Base-by-base conservation (phyloP, 1,140 invertebrate species). In the Drosophila jambulina region DNA sequence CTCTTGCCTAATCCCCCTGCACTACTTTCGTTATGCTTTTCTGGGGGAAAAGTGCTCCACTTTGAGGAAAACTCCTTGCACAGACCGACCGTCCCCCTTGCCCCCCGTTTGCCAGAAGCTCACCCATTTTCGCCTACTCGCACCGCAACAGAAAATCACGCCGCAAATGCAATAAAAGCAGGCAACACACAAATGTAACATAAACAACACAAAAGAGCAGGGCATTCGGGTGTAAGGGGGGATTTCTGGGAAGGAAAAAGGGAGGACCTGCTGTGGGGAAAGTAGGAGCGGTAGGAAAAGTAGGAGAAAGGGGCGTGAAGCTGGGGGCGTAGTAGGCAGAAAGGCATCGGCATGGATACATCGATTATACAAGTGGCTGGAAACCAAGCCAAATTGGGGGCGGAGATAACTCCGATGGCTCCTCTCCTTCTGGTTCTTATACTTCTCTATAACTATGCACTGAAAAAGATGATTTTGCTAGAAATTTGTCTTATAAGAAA, bases 301-400 rank as follows among this genome's bases (percentile, higher is more conserved):
- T 29, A 27, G 25, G 23, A 48, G 46, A 27, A 21, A 48, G 29
- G 29, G 75, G 45, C 36, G 45, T 65, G 54, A 17, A 38, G 32
- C 67, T 21, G 12, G 54, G 45, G 54, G 61, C 32, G 83, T 34
- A 36, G 69, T 83, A 80, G 83, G 83, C 79, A 65, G 65, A 54
- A 80, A 67, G 65, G 82, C 67, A 87, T 80, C 72, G 65, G 72
- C 83, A 78, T 88, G 85, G 85, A 85, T 90, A 88, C 85, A 88
- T 88, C 75, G 85, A 88, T 88, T 88, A 88, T 90, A 88, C 85
- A 88, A 88, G 72, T 74, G 69, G 69, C 67, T 60, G 69, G 54
- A 72, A 72, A 60, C 36, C 69, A 51, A 72, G 69, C 67, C 53
- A 62, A 42, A 56, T 60, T 69, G 70, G 49, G 63, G 71, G 71